These are phyloP conservation scores for Colaptes auratus DNA, from an alignment of 2,113 vertebrate genomes.

Conservation along the genomic window DNA sequence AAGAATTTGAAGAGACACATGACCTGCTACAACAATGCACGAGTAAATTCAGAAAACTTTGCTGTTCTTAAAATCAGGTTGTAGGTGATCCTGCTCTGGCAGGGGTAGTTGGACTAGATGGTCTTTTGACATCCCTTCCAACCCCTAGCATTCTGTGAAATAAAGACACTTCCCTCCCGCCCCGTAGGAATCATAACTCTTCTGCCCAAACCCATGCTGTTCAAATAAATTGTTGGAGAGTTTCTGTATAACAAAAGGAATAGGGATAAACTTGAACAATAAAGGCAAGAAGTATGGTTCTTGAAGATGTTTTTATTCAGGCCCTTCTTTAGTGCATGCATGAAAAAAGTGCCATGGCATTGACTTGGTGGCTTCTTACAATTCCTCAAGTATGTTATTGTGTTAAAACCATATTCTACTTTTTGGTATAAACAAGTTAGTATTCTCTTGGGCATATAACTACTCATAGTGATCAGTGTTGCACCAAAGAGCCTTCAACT, in stretches of 20 bases:
- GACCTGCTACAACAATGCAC: background rate
- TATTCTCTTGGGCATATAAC: background rate
- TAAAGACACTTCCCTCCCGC: background rate
- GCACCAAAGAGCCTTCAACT: background rate
- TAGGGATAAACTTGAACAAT: background rate
- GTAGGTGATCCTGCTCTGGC: background rate
- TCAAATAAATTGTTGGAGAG: background rate
- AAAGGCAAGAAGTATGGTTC: background rate
- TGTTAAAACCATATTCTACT: background rate
- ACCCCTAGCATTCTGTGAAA: background rate
- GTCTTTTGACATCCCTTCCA: too few species aligned
- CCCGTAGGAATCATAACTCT: background rate
- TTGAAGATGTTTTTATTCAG: background rate
- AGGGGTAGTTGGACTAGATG: too few species aligned
- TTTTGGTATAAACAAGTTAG: background rate
- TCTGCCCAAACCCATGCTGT: background rate
- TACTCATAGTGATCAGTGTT: background rate
- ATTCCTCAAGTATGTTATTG: background rate
- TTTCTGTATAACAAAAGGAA: background rate
- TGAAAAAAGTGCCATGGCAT: background rate
- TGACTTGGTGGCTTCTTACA: background rate
- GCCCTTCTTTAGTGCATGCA: background rate
- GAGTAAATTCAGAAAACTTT: slow-evolving; percentile 16
- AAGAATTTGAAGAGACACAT: slow-evolving; percentile 13
- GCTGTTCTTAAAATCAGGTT: background rate